Evolutionary conservation across 2,888 invertebrate species (phyloP).

Genomic region (Chrysomela aeneicollis): DNA sequence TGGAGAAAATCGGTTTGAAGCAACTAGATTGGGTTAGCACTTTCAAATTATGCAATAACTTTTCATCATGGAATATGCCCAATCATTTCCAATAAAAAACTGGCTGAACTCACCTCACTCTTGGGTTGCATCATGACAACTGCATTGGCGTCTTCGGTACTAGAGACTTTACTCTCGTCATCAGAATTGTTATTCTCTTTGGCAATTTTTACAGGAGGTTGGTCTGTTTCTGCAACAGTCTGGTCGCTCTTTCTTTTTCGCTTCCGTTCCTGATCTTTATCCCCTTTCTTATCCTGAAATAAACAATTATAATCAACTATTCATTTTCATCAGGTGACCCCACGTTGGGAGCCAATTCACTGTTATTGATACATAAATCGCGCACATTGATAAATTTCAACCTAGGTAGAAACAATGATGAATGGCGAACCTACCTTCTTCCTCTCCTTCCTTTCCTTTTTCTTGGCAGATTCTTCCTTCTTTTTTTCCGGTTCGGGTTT

Average conservation of each 20-base stretch:
- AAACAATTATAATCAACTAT: neutral
- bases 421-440: slow-evolving; percentile 48
- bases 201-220: slow-evolving; percentile 62
- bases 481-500: slow-evolving; percentile 67
- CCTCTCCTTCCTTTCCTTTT: slow-evolving; percentile 64
- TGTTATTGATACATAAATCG: no score
- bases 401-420: no score
- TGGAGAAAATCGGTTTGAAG: no score
- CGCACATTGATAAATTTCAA: no score
- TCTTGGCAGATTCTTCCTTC: slow-evolving; percentile 54
- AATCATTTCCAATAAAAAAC: no score
- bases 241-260: slow-evolving; percentile 67
- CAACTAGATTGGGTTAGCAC: no score
- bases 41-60: no score
- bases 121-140: slow-evolving; percentile 29
- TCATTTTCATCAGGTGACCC: no score
- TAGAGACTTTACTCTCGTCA: slow-evolving; percentile 47
- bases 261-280: slow-evolving; percentile 72
- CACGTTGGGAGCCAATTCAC: no score
- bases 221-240: slow-evolving; percentile 60
- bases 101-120: slow-evolving; percentile 41
- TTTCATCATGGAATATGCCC: no score
- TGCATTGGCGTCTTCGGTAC: slow-evolving; percentile 45
- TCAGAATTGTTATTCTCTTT: slow-evolving; percentile 56
- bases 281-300: slow-evolving; percentile 62